Evolutionary conservation across 2,113 vertebrate genomes (phyloP).

Genomic region (Boleophthalmus pectinirostris): DNA sequence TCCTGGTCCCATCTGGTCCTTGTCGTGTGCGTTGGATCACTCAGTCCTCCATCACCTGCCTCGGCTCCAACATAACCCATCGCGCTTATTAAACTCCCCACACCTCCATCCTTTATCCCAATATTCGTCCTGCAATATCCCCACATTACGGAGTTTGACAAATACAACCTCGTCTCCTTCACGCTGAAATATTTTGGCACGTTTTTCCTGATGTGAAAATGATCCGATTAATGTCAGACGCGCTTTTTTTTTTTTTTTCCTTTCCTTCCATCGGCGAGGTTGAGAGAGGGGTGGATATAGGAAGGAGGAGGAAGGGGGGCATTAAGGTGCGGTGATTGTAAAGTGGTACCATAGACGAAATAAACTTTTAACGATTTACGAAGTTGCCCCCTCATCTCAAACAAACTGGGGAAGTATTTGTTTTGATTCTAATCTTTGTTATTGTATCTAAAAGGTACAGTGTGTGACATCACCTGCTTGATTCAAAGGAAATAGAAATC

Average conservation of each 20-base stretch:
- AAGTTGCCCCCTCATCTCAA: too few species aligned
- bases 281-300: not conserved
- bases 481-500: too few species aligned
- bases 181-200: slow-evolving; percentile 64
- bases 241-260: slow-evolving; percentile 33
- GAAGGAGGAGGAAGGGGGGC: slow-evolving; percentile 16
- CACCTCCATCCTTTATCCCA: slow-evolving; percentile 44
- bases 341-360: slow-evolving; percentile 52
- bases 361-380: not conserved
- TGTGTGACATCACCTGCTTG: too few species aligned
- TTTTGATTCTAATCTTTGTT: too few species aligned
- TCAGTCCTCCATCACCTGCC: slow-evolving; percentile 58
- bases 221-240: slow-evolving; percentile 65
- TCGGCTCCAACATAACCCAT: slow-evolving; percentile 55
- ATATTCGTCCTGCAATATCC: slow-evolving; percentile 76
- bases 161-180: slow-evolving; percentile 59
- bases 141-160: slow-evolving; percentile 73
- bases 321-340: slow-evolving; percentile 62
- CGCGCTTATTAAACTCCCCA: slow-evolving; percentile 61
- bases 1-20: slow-evolving; percentile 59
- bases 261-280: not conserved
- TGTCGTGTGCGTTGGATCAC: not conserved
- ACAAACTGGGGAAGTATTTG: too few species aligned
- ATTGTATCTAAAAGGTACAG: too few species aligned
- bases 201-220: slow-evolving; percentile 73